Percentiles rank a stretch among this genome's conserved stretches.
Conservation (phyloP, 53 echinoderm and acorn worm genomes). For the Crossaster papposus region DNA sequence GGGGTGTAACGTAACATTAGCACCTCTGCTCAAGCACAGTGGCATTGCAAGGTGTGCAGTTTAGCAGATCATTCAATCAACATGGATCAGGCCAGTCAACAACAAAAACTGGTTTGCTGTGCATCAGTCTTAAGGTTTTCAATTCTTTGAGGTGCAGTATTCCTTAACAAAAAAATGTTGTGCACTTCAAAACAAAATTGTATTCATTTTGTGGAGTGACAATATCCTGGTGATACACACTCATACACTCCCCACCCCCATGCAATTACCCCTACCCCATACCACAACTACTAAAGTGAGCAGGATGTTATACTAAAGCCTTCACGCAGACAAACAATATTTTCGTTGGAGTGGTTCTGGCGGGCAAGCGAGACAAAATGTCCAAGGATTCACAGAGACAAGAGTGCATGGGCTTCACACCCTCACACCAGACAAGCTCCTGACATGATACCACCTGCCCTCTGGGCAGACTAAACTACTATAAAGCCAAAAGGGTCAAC, state of each 20-base stretch:
- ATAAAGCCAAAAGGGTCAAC: neutral
- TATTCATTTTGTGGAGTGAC: too few species aligned
- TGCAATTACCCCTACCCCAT: too few species aligned
- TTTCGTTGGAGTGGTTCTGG: neutral
- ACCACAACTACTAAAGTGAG: too few species aligned
- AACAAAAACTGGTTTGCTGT: neutral
- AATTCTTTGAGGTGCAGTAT: neutral
- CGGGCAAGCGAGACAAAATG: neutral
- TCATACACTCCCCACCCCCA: too few species aligned
- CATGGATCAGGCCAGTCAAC: neutral
- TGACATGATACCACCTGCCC: neutral
- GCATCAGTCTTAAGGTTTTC: neutral
- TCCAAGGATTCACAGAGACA: neutral
- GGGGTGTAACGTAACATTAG: slow-evolving; percentile 3
- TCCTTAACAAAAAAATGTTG: too few species aligned
- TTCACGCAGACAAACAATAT: neutral
- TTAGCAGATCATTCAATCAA: slow-evolving; percentile 18
- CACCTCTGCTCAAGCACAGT: slow-evolving; percentile 19
- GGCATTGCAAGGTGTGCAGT: slow-evolving; percentile 21
- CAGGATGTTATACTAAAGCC: too few species aligned
- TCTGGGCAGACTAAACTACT: neutral
- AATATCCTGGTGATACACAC: too few species aligned
- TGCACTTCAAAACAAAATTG: too few species aligned
- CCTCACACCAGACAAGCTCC: slow-evolving; percentile 1
- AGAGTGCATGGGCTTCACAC: neutral